A percentile compares a stretch with the other conserved stretches of the same genome.
Conservation (phyloP, 2,113 vertebrate species). For the Sander vitreus region DNA sequence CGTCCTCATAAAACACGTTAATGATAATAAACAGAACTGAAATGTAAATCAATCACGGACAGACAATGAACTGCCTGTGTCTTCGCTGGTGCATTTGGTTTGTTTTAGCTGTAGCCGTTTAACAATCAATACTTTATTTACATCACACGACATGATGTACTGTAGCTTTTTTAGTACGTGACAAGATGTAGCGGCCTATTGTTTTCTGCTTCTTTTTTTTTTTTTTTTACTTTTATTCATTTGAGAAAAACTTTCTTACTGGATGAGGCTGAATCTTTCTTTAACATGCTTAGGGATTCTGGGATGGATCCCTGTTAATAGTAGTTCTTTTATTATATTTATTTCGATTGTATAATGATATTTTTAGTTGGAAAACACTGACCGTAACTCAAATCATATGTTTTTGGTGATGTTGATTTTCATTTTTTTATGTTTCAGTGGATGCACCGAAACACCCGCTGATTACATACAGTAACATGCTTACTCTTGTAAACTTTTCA, state of each 20-base stretch:
- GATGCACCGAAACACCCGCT: background rate
- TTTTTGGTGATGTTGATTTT: slow-evolving; percentile 34
- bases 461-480: background rate
- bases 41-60: slow-evolving; percentile 1
- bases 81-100: slow-evolving; percentile 12
- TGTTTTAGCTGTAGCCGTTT: slow-evolving; percentile 61
- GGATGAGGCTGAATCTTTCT: slow-evolving; percentile 24
- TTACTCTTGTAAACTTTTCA: background rate
- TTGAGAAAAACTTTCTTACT: slow-evolving; percentile 18
- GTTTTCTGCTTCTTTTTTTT: background rate
- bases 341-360: slow-evolving; percentile 44
- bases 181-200: background rate
- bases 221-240: slow-evolving; percentile 39
- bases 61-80: slow-evolving; percentile 5
- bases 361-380: slow-evolving; percentile 31
- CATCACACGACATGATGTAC: slow-evolving; percentile 20
- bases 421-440: slow-evolving; percentile 6
- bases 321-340: slow-evolving; percentile 36
- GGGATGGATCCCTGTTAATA: background rate
- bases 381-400: slow-evolving; percentile 7
- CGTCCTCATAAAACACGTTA: background rate
- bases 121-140: slow-evolving; percentile 54
- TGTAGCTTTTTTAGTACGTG: slow-evolving; percentile 57
- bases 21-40: background rate
- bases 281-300: slow-evolving; percentile 1